Conservation (phyloP, 2,888 invertebrate species). For the Pollenia griseotomentosa region DNA sequence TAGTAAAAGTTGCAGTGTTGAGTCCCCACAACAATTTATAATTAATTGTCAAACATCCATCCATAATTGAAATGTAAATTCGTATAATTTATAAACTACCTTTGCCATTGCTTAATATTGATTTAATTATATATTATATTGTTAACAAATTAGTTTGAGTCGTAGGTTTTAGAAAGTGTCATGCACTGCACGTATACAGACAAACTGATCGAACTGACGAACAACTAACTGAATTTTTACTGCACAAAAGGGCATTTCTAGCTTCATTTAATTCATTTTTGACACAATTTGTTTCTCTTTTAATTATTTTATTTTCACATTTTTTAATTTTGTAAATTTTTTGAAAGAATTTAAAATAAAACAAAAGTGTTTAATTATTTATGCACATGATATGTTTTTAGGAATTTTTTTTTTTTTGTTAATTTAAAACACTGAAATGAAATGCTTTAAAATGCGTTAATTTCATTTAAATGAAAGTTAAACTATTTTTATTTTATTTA, state of each 20-base stretch:
- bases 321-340: not conserved
- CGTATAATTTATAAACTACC: not conserved
- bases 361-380: slow-evolving; percentile 49
- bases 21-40: not conserved
- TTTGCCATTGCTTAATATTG: slow-evolving; percentile 40
- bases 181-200: slow-evolving; percentile 54
- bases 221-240: too few relatives aligned
- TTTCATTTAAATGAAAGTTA: slow-evolving; percentile 64
- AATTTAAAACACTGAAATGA: not conserved
- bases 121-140: slow-evolving; percentile 22
- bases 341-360: slow-evolving; percentile 4
- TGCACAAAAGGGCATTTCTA: slow-evolving; percentile 63
- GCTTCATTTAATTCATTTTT: slow-evolving; percentile 2
- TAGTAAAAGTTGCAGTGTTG: not conserved
- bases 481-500: not conserved
- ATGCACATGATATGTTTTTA: slow-evolving; percentile 48
- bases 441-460: slow-evolving; percentile 68
- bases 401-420: not conserved
- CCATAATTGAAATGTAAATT: slow-evolving; percentile 24
- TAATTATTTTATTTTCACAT: slow-evolving; percentile 13
- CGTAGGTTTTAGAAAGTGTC: slow-evolving; percentile 63
- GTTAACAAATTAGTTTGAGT: slow-evolving; percentile 7
- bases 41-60: not conserved
- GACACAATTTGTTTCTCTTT: not conserved
- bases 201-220: not conserved